A percentile compares a stretch with the other conserved stretches of the same genome.
Evolutionary conservation across 92 coral and sea anemone genomes (phyloP).

Genomic region (Plumapathes pennacea): DNA sequence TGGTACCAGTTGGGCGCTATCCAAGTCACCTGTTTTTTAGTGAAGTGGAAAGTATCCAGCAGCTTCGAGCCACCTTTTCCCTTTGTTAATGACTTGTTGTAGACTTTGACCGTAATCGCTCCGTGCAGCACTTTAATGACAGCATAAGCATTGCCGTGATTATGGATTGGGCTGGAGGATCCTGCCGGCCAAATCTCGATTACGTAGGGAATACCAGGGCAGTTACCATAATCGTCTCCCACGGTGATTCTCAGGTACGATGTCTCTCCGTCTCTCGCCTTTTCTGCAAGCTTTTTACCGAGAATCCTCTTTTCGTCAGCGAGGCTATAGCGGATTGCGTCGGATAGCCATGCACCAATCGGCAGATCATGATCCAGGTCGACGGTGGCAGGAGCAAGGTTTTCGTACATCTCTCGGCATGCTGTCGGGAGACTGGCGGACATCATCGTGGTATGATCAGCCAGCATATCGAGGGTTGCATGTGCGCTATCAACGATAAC

Average conservation of each 20-base stretch:
- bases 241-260: slow-evolving; percentile 38
- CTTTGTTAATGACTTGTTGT: slow-evolving; percentile 34
- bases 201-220: slow-evolving; percentile 47
- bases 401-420: slow-evolving; percentile 33
- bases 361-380: slow-evolving; percentile 5
- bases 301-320: slow-evolving; percentile 22
- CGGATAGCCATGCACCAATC: slow-evolving; percentile 29
- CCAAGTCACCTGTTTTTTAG: slow-evolving; percentile 32
- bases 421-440: slow-evolving; percentile 39
- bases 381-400: slow-evolving; percentile 10
- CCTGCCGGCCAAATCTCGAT: slow-evolving; percentile 36
- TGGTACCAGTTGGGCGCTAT: slow-evolving; percentile 53
- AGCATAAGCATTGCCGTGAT: slow-evolving; percentile 48
- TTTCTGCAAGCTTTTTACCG: slow-evolving; percentile 28
- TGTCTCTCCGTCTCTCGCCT: not conserved
- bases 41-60: slow-evolving; percentile 2
- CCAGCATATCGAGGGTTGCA: slow-evolving; percentile 11
- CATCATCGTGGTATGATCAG: slow-evolving; percentile 1
- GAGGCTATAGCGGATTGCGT: slow-evolving; percentile 42
- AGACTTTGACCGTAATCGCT: slow-evolving; percentile 9
- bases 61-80: slow-evolving; percentile 4
- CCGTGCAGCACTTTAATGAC: slow-evolving; percentile 45
- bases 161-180: slow-evolving; percentile 33
- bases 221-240: slow-evolving; percentile 18
- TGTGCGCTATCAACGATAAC: slow-evolving; percentile 25